These are phyloP conservation scores for Celastrina argiolus DNA, from an alignment of 2,888 invertebrate species.

Conservation along the genomic window DNA sequence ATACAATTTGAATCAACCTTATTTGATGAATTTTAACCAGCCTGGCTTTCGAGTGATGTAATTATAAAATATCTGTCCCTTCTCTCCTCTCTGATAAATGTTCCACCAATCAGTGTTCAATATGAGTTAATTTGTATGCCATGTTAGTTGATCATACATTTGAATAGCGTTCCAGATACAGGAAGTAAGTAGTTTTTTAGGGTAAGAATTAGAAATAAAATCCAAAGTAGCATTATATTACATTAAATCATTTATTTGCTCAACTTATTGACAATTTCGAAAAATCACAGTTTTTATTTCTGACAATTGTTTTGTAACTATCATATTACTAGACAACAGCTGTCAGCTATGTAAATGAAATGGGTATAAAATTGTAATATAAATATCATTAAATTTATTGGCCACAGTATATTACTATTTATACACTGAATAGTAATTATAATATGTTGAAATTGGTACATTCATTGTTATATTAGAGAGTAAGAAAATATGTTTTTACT, in stretches of 20 bases:
- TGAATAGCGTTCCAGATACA: too few relatives aligned
- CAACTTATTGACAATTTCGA: conserved; percentile 78
- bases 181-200: not conserved
- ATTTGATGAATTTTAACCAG: too few relatives aligned
- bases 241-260: conserved; percentile 76
- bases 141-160: too few relatives aligned
- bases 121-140: too few relatives aligned
- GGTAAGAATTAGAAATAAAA: conserved; percentile 27
- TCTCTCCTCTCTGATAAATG: too few relatives aligned
- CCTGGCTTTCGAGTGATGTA: too few relatives aligned
- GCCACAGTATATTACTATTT: conserved; percentile 69
- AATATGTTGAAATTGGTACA: conserved; percentile 39
- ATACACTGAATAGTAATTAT: conserved; percentile 61
- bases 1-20: too few relatives aligned
- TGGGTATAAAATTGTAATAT: conserved; percentile 75
- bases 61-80: too few relatives aligned
- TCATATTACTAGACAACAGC: conserved; percentile 66
- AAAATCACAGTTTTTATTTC: conserved; percentile 75
- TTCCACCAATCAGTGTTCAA: too few relatives aligned
- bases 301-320: conserved; percentile 72
- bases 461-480: conserved; percentile 33
- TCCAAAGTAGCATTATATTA: conserved; percentile 38
- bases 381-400: conserved; percentile 71
- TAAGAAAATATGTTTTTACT: conserved; percentile 26
- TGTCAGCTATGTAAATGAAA: conserved; percentile 69